Conservation (phyloP, 2,113 vertebrate genomes). For the Oenanthe melanoleuca region DNA sequence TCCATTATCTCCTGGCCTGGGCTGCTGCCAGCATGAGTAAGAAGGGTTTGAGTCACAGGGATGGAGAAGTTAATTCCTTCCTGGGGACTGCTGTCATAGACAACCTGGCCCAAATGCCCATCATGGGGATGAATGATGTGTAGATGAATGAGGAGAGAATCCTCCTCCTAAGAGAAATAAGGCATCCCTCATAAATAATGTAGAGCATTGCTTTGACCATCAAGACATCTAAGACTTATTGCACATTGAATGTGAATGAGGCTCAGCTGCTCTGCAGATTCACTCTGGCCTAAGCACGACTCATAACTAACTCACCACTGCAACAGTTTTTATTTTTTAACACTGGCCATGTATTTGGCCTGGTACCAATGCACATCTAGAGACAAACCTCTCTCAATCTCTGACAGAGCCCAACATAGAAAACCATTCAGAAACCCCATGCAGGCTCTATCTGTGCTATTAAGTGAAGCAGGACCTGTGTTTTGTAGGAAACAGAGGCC, state of each 20-base stretch:
- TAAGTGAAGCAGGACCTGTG: background rate
- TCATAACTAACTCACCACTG: background rate
- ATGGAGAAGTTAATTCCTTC: conserved; percentile 20
- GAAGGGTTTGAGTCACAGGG: conserved; percentile 47
- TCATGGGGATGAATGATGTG: background rate
- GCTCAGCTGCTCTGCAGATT: background rate
- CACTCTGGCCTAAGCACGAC: background rate
- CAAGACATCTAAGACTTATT: background rate
- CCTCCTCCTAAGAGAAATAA: background rate
- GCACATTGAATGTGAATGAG: background rate
- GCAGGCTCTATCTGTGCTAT: background rate
- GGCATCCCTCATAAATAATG: background rate
- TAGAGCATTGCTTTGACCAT: background rate
- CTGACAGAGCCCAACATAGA: background rate
- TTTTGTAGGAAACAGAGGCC: background rate
- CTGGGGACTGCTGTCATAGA: background rate
- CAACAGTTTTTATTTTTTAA: background rate
- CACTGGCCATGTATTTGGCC: background rate
- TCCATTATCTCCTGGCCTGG: conserved; percentile 12
- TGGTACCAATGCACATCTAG: background rate
- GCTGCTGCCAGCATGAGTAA: conserved; percentile 46
- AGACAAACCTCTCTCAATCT: background rate
- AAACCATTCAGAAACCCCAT: background rate
- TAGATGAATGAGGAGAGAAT: background rate
- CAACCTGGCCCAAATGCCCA: background rate